Evolutionary conservation across 1,140 invertebrate species (phyloP).

Genomic region (Sminthurinus signatus): DNA sequence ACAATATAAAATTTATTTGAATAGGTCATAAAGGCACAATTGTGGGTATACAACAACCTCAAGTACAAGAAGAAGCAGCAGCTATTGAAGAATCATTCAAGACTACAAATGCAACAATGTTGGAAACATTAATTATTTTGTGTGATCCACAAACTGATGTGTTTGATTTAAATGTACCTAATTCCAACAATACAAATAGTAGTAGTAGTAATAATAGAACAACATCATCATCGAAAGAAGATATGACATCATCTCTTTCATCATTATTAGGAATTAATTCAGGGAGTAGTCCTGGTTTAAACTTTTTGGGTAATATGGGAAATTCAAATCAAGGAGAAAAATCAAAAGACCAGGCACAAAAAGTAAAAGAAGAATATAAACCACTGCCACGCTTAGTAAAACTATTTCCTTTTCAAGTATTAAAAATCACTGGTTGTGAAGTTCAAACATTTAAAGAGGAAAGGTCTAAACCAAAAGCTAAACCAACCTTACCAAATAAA

Average conservation of each 20-base stretch:
- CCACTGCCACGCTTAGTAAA: conserved; percentile 23
- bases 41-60: conserved; percentile 31
- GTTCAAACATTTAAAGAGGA: background rate
- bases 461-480: background rate
- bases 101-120: conserved; percentile 19
- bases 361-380: background rate
- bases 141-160: conserved; percentile 28
- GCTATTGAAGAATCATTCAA: conserved; percentile 31
- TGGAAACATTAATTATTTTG: conserved; percentile 23
- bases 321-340: background rate
- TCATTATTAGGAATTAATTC: conserved; percentile 13
- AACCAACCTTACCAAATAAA: no score
- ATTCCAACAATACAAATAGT: background rate
- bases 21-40: no score
- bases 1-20: no score
- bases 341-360: no score
- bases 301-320: no score
- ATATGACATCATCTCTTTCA: conserved; percentile 4
- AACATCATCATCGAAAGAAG: conserved; percentile 7
- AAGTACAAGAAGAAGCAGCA: background rate
- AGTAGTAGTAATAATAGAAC: background rate
- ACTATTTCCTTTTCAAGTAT: conserved; percentile 34
- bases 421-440: conserved; percentile 19
- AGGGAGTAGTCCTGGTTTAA: background rate
- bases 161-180: conserved; percentile 3